phyloP scores from a whole-genome alignment of 2,797 vertebrate species.

The Gymnoscopelus braueri region DNA sequence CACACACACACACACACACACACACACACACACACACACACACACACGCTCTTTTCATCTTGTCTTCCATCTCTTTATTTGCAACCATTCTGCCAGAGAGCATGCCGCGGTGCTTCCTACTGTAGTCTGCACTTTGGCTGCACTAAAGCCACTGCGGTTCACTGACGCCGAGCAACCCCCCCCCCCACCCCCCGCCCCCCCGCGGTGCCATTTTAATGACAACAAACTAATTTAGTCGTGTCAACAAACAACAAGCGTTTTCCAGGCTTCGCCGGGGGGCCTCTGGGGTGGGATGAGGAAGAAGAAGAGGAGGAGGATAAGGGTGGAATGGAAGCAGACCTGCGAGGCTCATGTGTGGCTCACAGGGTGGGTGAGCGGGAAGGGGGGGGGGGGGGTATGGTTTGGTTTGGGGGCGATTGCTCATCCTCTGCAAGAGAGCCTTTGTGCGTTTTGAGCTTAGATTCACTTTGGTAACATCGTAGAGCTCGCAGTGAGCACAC shows the following conservation, averaged over 20 bases:
- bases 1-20: too few species aligned
- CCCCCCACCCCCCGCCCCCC: not conserved
- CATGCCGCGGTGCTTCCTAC: not conserved
- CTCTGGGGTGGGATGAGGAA: not conserved
- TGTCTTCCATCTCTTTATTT: not conserved
- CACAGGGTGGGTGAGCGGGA: too few species aligned
- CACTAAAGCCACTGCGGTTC: conserved; percentile 15
- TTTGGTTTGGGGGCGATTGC: not conserved
- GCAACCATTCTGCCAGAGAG: not conserved
- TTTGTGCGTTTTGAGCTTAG: not conserved
- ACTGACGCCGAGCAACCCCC: conserved; percentile 14
- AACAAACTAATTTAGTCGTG: conserved; percentile 30
- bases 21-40: too few species aligned
- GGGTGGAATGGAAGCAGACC: too few species aligned
- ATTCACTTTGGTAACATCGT: conserved; percentile 30
- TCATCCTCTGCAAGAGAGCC: too few species aligned
- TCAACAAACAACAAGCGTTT: conserved; percentile 30
- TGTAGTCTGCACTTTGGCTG: not conserved
- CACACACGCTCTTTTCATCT: too few species aligned
- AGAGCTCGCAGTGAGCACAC: conserved; percentile 31
- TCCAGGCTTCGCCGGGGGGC: not conserved
- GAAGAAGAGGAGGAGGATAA: not conserved
- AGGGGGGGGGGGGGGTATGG: not conserved
- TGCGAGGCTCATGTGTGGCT: too few species aligned
- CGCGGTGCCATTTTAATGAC: conserved; percentile 52